Base-by-base conservation (phyloP, 2,888 invertebrate genomes). In the Fragum fragum region DNA sequence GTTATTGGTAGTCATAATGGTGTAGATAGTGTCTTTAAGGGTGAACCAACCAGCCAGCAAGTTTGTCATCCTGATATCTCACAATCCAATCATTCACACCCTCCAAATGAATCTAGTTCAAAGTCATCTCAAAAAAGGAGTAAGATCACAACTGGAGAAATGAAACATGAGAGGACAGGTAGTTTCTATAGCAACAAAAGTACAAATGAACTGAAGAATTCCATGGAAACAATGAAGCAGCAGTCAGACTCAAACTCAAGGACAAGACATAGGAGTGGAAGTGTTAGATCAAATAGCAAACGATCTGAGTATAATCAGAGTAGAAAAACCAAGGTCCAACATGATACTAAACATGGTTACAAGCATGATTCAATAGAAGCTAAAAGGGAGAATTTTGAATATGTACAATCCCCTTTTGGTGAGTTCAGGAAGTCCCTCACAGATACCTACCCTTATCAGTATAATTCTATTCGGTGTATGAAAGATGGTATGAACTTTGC, bases 401-500 rank as follows among this genome's bases (percentile, higher is more conserved):
- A 18, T 42, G 42, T 39, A 21, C 66, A 66, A 26, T 66, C 66
- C 11, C 14, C 14, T 7, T 71, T 71, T 32, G 36, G 55, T 55
- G 55, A 55, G 32, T 71, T 52, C 36, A 53, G 71, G 16, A 71
- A 71, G 21, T 29, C 55, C 9, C 53, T 71, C 1, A 16, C 71
- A n/a, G 14, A 71, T 53, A 18, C 21, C 3, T 42, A 42, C 21
- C 55, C 32, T 2, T 7, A n/a, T 23, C 55, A 55, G 26, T 71
- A 76, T 47, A 79, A 83, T 72, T 21, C 71, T 14, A 77, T 83
- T 32, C 6, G 42, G 18, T 83, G 83, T 72, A 53, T 74, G 28
- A 79, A 66, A 59, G 55, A 83, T 79, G 83, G 83, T 0, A 74
- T 75, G 55, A 83, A 83, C 57, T 83, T 83, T 83, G 83, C 83